Conservation (phyloP, 2,797 vertebrate species). For the Hephaestus fuliginosus region DNA sequence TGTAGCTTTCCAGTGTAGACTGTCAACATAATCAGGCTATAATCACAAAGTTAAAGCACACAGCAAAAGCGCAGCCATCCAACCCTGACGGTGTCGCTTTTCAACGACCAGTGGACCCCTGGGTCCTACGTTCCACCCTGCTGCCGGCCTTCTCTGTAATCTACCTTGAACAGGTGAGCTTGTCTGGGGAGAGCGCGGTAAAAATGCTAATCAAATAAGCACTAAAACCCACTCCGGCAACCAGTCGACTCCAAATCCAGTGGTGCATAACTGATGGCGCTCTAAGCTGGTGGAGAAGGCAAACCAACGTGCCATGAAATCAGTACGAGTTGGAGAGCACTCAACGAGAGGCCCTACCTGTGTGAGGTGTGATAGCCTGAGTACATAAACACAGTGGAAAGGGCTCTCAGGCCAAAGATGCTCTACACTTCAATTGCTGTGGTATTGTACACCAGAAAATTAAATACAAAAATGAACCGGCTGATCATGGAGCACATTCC, state of each 20-base stretch:
- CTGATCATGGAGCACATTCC: constrained; percentile 30
- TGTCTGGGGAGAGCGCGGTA: constrained; percentile 42
- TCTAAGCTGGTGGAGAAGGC: constrained; percentile 72
- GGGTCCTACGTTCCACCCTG: constrained; percentile 45
- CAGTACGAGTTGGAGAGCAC: constrained; percentile 74
- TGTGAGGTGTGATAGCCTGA: constrained; percentile 72
- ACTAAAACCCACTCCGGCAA: constrained; percentile 67
- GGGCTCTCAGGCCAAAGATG: constrained; percentile 69
- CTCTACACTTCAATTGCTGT: constrained; percentile 60
- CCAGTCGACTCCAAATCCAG: constrained; percentile 63
- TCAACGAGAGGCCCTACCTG: constrained; percentile 71
- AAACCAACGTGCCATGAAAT: constrained; percentile 79
- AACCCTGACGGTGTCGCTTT: constrained; percentile 25
- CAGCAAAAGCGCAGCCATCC: constrained; percentile 17
- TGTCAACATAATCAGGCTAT: constrained; percentile 47
- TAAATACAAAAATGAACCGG: constrained; percentile 51
- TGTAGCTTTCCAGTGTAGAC: not conserved
- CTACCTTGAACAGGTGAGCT: constrained; percentile 73
- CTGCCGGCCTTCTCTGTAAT: constrained; percentile 64
- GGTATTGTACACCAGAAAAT: constrained; percentile 55
- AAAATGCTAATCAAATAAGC: constrained; percentile 76
- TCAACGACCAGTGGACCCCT: constrained; percentile 39
- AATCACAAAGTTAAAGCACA: constrained; percentile 45
- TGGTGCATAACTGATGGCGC: constrained; percentile 76
- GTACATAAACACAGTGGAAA: constrained; percentile 63